Conservation (phyloP, 1,140 invertebrate species). For the Drosophila kanapiae region DNA sequence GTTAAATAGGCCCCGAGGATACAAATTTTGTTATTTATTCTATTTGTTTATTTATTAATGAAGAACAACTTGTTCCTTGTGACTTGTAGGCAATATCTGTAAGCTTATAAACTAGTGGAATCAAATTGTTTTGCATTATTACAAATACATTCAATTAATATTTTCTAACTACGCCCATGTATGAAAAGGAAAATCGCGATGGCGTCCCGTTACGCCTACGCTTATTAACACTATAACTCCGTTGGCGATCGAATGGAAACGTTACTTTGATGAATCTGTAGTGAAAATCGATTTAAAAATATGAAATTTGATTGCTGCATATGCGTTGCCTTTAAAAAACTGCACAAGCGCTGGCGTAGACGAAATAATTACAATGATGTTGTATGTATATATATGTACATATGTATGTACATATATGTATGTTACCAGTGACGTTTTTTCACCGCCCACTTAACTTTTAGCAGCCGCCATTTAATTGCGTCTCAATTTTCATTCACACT, state of each 20-base stretch:
- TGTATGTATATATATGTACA: not conserved
- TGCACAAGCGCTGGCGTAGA: not conserved
- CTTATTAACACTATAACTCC: slow-evolving; percentile 3
- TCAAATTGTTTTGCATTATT: not conserved
- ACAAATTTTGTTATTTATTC: not conserved
- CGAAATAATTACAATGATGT: not conserved
- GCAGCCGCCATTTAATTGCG: slow-evolving; percentile 15
- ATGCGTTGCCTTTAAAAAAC: slow-evolving; percentile 5
- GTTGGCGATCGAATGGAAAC: not conserved
- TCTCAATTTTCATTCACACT: slow-evolving; percentile 29
- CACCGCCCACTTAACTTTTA: not conserved
- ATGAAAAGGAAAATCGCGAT: not conserved
- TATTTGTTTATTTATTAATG: not conserved
- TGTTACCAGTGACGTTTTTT: not conserved
- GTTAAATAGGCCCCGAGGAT: not conserved
- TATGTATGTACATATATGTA: too few relatives aligned
- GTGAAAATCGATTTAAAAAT: not conserved
- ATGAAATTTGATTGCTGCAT: not conserved
- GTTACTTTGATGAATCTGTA: not conserved
- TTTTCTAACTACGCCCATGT: not conserved
- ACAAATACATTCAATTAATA: not conserved
- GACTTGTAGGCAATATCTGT: not conserved
- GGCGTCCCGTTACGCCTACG: not conserved
- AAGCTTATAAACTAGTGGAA: not conserved
- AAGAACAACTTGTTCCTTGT: not conserved